phyloP scores from a whole-genome alignment of 2,797 vertebrate species.

The Syngnathus rostellatus region DNA sequence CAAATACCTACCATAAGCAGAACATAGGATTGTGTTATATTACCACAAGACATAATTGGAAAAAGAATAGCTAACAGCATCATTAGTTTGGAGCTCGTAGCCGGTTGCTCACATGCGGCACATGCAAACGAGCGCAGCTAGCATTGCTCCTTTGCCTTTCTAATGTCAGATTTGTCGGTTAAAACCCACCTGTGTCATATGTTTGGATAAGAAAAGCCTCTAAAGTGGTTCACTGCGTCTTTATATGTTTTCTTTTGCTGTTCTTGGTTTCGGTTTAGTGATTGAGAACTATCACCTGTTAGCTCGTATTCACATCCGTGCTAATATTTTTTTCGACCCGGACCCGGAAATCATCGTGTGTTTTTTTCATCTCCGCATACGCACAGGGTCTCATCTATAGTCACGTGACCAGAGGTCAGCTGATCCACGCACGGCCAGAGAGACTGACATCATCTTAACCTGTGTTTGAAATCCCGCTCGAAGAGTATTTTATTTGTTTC shows the following conservation, averaged over 20 bases:
- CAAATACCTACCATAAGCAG: too few relatives aligned
- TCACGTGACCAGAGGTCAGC: conserved; percentile 66
- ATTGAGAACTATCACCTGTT: conserved; percentile 28
- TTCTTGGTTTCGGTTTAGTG: not conserved
- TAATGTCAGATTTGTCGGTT: not conserved
- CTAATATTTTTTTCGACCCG: conserved; percentile 51
- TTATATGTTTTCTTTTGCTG: not conserved
- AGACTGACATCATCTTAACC: conserved; percentile 38
- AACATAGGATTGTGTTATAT: too few relatives aligned
- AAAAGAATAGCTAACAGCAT: not conserved
- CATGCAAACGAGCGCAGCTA: conserved; percentile 27
- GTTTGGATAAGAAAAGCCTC: conserved; percentile 30
- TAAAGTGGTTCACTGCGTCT: not conserved
- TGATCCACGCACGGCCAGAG: conserved; percentile 37
- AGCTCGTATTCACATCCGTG: conserved; percentile 48
- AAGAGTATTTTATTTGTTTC: not conserved
- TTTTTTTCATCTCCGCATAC: conserved; percentile 19
- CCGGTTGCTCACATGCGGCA: conserved; percentile 59
- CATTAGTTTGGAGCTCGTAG: conserved; percentile 30
- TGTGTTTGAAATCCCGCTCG: conserved; percentile 22
- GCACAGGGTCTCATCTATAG: conserved; percentile 4
- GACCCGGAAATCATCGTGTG: conserved; percentile 60
- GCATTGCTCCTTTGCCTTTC: not conserved
- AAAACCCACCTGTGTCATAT: conserved; percentile 57
- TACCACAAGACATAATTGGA: too few relatives aligned